phyloP scores from a whole-genome alignment of 2,113 vertebrate species.

The Catagonus wagneri region DNA sequence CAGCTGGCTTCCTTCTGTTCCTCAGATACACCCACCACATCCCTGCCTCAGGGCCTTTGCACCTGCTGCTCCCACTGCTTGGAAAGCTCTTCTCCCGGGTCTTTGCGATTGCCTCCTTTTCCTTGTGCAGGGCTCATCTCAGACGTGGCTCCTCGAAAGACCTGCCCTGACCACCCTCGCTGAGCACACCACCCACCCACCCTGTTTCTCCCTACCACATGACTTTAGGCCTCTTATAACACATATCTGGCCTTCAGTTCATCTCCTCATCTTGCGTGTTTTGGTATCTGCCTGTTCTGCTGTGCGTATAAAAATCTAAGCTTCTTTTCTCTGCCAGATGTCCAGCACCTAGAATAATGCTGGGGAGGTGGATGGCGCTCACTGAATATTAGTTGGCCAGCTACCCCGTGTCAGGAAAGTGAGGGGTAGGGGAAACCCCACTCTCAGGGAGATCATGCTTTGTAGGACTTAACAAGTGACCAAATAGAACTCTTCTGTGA shows the following conservation, averaged over 20 bases:
- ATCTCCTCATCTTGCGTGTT: neutral
- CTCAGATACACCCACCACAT: neutral
- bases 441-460: neutral
- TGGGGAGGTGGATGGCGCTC: neutral
- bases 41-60: slow-evolving; percentile 26
- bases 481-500: neutral
- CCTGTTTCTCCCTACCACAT: neutral
- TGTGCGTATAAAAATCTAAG: neutral
- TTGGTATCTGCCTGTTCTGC: neutral
- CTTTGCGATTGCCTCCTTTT: neutral
- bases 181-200: neutral
- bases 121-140: neutral
- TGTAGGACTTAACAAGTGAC: neutral
- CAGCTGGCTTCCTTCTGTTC: too few species aligned
- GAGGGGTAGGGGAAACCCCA: neutral
- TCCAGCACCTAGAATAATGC: neutral
- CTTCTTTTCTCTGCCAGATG: neutral
- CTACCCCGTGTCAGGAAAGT: neutral
- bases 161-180: neutral
- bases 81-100: neutral
- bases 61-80: neutral
- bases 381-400: neutral
- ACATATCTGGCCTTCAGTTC: neutral
- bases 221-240: neutral
- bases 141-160: neutral